Conservation (phyloP, 2,113 vertebrate genomes). For the Myrmecobius fasciatus region DNA sequence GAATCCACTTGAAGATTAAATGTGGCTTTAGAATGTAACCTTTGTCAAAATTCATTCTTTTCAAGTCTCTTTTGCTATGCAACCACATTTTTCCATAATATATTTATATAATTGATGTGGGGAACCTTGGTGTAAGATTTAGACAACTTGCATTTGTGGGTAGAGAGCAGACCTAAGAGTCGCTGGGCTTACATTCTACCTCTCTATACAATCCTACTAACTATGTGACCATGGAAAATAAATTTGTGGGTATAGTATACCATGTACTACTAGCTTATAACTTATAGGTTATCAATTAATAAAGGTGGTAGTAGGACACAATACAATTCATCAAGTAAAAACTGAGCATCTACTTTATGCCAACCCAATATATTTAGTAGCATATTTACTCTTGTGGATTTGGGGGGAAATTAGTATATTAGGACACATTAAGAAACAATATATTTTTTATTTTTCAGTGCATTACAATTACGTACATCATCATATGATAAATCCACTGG, state of each 20-base stretch:
- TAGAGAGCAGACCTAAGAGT: background rate
- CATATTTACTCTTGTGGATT: background rate
- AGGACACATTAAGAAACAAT: constrained; percentile 45
- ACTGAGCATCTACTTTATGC: rapidly evolving
- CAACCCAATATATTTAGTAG: background rate
- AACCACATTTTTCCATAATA: too few relatives aligned
- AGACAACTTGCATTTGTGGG: background rate
- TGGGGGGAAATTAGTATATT: constrained; percentile 6
- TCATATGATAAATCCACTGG: constrained; percentile 14
- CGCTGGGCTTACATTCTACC: background rate
- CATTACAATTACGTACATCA: constrained; percentile 5
- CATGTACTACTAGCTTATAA: background rate
- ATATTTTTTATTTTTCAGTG: constrained; percentile 60
- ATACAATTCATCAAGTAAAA: background rate
- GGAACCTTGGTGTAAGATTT: too few relatives aligned
- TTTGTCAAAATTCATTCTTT: too few relatives aligned
- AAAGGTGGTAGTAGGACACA: background rate
- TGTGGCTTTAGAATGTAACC: too few relatives aligned
- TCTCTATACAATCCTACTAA: background rate
- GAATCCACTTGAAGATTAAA: too few relatives aligned
- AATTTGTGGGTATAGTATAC: background rate
- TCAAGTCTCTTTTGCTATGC: too few relatives aligned
- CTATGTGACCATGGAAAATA: background rate
- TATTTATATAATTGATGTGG: too few relatives aligned
- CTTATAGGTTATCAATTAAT: background rate